Base-by-base conservation (phyloP, 2,888 invertebrate genomes). In the Drosophila anomelani region DNA sequence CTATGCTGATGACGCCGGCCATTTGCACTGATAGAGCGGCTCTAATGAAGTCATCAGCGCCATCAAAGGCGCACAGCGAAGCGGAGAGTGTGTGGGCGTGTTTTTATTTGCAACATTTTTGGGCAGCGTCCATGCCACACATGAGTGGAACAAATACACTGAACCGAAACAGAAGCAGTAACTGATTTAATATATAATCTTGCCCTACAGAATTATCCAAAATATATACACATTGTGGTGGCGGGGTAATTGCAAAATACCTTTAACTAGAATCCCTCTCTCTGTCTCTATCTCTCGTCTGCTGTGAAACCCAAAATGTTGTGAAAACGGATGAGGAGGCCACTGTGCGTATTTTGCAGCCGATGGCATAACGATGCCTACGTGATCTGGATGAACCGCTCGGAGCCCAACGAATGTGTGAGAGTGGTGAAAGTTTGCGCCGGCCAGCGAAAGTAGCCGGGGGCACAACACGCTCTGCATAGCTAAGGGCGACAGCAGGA, bases 321-420 rank as follows among this genome's bases (percentile, higher is more conserved):
- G 34, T 59, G 43, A 10, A 23, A 58, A 20, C 8, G 29, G 20
- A 32, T n/a, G 29, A 51, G 23, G n/a, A n/a, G 17, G 23, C 44
- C 69, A 71, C 71, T 70, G 70, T 70, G 53, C 70, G 59, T 54
- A 59, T 20, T 38, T 29, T 17, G 15, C 32, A 54, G 46, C 64
- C 57, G 75, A 87, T 89, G 88, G 85, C 76, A 73, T 87, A 87
- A 89, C 85, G 89, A 89, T 85, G 89, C 64, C 89, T 89, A 87
- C 86, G 86, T 87, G 86, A 76, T 73, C 75, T 58, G 75, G 75
- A 75, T 83, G 66, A 69, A 66, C 72, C 75, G 81, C 68, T 75
- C 59, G 73, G 68, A 63, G 78, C 59, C 84, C 72, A 81, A 74
- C 84, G 69, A 81, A 67, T 78, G 58, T 56, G 59, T 58, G 47